Base-by-base conservation (phyloP, 2,113 vertebrate species). In the Orycteropus afer region DNA sequence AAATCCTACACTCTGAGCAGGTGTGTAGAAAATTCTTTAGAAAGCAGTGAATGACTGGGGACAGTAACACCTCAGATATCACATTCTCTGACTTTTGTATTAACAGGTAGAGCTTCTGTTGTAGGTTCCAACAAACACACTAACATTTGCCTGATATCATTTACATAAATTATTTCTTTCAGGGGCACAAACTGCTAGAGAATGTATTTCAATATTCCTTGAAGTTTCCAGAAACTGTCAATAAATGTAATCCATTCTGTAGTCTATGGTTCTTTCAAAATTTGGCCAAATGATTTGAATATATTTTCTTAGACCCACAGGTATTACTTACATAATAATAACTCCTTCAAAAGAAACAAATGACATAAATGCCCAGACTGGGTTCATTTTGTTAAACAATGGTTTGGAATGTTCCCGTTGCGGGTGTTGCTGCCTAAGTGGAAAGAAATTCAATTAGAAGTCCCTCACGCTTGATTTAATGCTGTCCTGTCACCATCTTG, bases 341-440 rank as follows among this genome's bases (percentile, higher is more conserved):
- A 84, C 55, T 74, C 59, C 65, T 93, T 91, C 45, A 80, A 91
- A 96, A 71, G 49, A 88, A 84, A 76, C 74, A 84, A 81, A 65
- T 23, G 51, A 12, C 22, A 32, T 45, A 42, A 74, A 37, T 85
- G 34, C 49, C 67, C 61, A 79, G 67, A 71, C 67, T 61, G 47
- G 25, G 47, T 91, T 90, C 34, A 17, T 85, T 88, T 37, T 88
- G 86, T 81, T 96, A 89, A 92, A 90, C 45, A 71, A 55, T 42
- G 25, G 40, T 42, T 90, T 90, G 25, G 40, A 71, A 84, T 88
- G 91, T 92, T 91, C 77, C 42, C n/a, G 5, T 18, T 67, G 25
- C 42, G 84, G 51, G 12, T 53, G 42, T 89, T 79, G 27, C 15
- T 76, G 34, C 65, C 53, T 47, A 42, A 82, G 47, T n/a, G 49